Percentiles rank a stretch among this genome's conserved stretches.
phyloP scores from a whole-genome alignment of 2,888 invertebrate species.

The Dendrolimus pini region DNA sequence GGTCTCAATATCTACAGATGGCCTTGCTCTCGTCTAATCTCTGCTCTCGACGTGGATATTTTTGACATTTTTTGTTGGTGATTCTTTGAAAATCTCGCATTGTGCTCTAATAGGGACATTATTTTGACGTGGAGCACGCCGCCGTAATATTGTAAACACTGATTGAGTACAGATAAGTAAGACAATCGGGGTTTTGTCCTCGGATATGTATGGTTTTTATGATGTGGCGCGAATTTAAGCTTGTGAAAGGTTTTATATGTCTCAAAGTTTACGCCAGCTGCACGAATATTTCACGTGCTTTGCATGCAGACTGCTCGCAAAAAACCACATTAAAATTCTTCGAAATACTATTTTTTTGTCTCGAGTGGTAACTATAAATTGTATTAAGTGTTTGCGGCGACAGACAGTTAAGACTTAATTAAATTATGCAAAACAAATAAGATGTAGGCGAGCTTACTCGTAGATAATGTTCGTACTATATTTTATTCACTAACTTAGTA shows the following conservation, averaged over 20 bases:
- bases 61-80: constrained; percentile 67
- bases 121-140: constrained; percentile 71
- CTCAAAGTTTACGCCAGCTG: not conserved
- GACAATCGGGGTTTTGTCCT: constrained; percentile 55
- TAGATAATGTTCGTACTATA: not conserved
- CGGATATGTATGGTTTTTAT: constrained; percentile 39
- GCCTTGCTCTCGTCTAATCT: constrained; percentile 69
- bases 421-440: constrained; percentile 6
- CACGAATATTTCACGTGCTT: not conserved
- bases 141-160: constrained; percentile 69
- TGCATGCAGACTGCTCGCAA: not conserved
- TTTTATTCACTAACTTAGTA: not conserved
- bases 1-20: constrained; percentile 76
- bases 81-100: constrained; percentile 67
- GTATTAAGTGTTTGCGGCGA: not conserved
- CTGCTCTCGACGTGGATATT: constrained; percentile 53
- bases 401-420: constrained; percentile 2
- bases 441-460: not conserved
- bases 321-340: not conserved
- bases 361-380: not conserved
- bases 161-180: constrained; percentile 71
- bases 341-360: not conserved
- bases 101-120: constrained; percentile 74
- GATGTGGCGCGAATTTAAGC: constrained; percentile 31
- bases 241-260: constrained; percentile 9